Percentiles rank a stretch among this genome's conserved stretches.
phyloP scores from a whole-genome alignment of 2,113 vertebrate genomes.

The Mungos mungo region DNA sequence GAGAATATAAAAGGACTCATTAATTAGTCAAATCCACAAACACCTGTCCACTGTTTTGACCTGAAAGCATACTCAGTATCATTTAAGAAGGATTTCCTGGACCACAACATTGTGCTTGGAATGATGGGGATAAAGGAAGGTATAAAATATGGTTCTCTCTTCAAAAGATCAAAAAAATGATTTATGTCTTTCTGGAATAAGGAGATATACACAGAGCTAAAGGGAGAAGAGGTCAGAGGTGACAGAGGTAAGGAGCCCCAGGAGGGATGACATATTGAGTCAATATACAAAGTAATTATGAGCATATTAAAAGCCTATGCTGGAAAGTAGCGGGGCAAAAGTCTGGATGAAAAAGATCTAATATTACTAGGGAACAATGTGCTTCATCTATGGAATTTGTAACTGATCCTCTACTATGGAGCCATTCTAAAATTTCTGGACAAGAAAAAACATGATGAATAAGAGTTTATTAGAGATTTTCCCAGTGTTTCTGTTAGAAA shows the following conservation, averaged over 20 bases:
- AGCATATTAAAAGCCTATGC: background rate
- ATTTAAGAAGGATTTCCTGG: background rate
- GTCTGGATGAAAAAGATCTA: background rate
- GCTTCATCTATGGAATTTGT: background rate
- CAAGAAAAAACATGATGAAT: background rate
- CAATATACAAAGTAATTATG: background rate
- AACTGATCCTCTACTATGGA: background rate
- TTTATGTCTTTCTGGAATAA: background rate
- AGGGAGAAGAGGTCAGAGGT: background rate
- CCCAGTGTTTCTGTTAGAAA: background rate
- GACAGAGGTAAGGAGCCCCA: background rate
- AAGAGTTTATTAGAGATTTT: background rate
- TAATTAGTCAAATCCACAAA: background rate
- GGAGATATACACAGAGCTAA: background rate
- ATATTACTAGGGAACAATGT: background rate
- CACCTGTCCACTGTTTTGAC: background rate
- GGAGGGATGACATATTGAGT: background rate
- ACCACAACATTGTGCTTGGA: background rate
- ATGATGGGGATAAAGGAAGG: conserved; percentile 56
- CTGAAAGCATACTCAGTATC: background rate
- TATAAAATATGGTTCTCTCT: background rate
- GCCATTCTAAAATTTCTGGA: background rate
- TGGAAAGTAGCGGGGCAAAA: background rate
- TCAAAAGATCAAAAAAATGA: background rate
- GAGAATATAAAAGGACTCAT: conserved; percentile 45